Conservation (phyloP, 2,113 vertebrate genomes). For the Corynorhinus townsendii region DNA sequence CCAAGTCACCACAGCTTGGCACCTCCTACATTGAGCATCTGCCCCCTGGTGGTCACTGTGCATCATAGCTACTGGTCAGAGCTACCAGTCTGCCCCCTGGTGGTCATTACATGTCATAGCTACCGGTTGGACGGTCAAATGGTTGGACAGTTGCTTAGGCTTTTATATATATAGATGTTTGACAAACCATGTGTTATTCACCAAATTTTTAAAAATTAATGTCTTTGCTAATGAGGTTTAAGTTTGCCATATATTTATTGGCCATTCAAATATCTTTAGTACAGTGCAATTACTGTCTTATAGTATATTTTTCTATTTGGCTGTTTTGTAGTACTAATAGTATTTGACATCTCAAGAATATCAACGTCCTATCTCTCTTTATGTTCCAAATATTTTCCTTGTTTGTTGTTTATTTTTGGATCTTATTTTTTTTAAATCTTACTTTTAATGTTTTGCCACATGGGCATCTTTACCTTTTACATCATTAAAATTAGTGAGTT, state of each 20-base stretch:
- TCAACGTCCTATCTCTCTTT: background rate
- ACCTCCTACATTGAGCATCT: too few relatives aligned
- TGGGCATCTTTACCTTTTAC: background rate
- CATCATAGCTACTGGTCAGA: too few relatives aligned
- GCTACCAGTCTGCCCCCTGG: too few relatives aligned
- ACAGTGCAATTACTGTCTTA: background rate
- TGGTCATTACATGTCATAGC: too few relatives aligned
- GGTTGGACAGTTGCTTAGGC: too few relatives aligned
- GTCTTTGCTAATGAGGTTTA: background rate
- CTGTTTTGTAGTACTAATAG: background rate
- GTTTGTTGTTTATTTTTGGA: background rate
- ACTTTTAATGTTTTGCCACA: slow-evolving; percentile 12
- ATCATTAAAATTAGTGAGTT: background rate
- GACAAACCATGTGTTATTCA: background rate
- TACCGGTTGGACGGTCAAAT: too few relatives aligned
- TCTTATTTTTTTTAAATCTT: background rate
- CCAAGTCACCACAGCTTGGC: too few relatives aligned
- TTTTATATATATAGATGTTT: background rate
- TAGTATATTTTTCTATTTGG: background rate
- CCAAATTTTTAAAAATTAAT: background rate
- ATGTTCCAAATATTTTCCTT: background rate
- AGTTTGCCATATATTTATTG: background rate
- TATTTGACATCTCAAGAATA: background rate
- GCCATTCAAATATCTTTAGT: background rate
- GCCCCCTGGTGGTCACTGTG: too few relatives aligned